These are phyloP conservation scores for Lithophane leautieri DNA, from an alignment of 2,888 invertebrate genomes.

Conservation along the genomic window DNA sequence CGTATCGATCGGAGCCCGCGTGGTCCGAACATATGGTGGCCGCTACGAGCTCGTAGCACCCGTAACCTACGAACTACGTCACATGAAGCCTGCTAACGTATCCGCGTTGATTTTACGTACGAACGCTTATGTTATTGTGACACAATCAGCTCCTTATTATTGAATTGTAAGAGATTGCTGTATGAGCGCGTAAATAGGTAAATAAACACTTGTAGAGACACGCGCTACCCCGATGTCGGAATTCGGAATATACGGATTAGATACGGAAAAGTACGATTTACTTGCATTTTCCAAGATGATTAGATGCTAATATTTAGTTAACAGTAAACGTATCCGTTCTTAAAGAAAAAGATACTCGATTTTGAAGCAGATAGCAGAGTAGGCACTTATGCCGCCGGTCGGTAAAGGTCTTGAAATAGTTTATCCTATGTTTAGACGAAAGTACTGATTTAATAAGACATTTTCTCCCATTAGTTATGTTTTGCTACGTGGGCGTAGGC, in stretches of 20 bases:
- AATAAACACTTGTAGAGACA: constrained; percentile 86
- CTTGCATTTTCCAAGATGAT: constrained; percentile 57
- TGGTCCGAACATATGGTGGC: constrained; percentile 89
- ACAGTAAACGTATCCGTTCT: constrained; percentile 45
- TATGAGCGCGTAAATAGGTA: constrained; percentile 76
- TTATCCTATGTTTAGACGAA: constrained; percentile 13
- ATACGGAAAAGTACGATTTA: constrained; percentile 49
- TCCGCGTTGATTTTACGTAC: constrained; percentile 63
- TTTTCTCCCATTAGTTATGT: constrained; percentile 7
- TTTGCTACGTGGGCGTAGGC: neutral
- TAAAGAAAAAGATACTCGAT: constrained; percentile 1
- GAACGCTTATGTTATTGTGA: constrained; percentile 71
- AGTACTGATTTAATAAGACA: neutral
- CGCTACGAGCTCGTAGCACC: constrained; percentile 80
- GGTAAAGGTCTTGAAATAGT: constrained; percentile 17
- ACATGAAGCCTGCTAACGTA: constrained; percentile 70
- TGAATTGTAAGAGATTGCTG: constrained; percentile 59
- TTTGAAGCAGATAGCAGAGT: constrained; percentile 21
- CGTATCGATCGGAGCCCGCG: constrained; percentile 86
- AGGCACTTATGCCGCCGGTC: constrained; percentile 22
- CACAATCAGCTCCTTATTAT: constrained; percentile 65
- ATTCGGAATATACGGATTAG: constrained; percentile 19
- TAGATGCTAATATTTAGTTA: constrained; percentile 60
- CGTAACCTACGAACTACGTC: constrained; percentile 75
- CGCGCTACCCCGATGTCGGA: constrained; percentile 68